Base-by-base conservation (phyloP, 2,113 vertebrate genomes). In the Zingel zingel region DNA sequence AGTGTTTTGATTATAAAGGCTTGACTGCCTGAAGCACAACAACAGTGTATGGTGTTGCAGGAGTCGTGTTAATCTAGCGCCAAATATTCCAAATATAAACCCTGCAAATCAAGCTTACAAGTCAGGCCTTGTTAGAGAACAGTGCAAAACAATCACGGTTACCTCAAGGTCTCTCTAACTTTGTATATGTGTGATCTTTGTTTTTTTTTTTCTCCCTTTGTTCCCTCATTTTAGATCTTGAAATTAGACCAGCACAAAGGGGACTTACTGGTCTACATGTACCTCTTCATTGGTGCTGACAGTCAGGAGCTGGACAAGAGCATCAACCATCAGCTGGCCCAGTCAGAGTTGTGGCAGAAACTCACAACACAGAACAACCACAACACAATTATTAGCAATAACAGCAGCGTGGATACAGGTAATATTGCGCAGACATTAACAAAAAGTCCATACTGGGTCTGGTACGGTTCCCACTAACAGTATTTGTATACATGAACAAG, bases 321-420 rank as follows among this genome's bases (percentile, higher is more conserved):
- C 53, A 50, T 99, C 84, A 99, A 99, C 81, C 94, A 71, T 43
- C 96, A 96, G 88, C 96, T 99, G 61, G 92, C 92, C 48, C 95
- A 94, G 0, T 95, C 96, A 62, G 95, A 97, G 77, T 43, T 97
- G 86, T 97, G 96, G 86, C 94, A 66, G 62, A 74, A 78, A 48
- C 53, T 83, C 36, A 1, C 16, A n/a, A 7, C 23, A 5, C 58
- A 66, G 9, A 83, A 66, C 48, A 81, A 69, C 25, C 54, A 36
- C 25, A 65, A 36, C 39, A 45, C 10, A 14, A 19, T 6, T 39
- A 18, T 4, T 11, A 18, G 13, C 30, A 54, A 1, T 0, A 64
- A 6, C 43, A 6, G 0, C 36, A 56, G 13, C 3, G 7, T 39
- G 47, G 81, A 79, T 43, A 47, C 57, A 83, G 88, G 91, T 91